A percentile compares a stretch with the other conserved stretches of the same genome.
phyloP scores from a whole-genome alignment of 2,113 vertebrate species.

The Rhinolophus ferrumequinum region DNA sequence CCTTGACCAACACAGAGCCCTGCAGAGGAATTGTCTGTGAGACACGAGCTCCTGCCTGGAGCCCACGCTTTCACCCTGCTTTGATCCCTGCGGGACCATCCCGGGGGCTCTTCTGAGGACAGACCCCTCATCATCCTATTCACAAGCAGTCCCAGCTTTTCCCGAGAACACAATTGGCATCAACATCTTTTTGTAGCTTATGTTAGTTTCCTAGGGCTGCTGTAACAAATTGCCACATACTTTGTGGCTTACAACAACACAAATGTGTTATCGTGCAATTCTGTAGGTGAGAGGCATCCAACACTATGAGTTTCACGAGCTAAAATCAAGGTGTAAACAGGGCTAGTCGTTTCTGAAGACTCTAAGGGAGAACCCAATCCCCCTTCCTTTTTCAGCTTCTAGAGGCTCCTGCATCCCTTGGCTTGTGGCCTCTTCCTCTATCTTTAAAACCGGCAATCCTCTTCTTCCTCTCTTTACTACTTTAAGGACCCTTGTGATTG shows the following conservation, averaged over 20 bases:
- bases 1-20: neutral
- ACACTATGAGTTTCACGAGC: neutral
- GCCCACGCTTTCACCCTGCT: rapidly evolving
- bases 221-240: no score
- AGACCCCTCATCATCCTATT: neutral
- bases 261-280: no score
- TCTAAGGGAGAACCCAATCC: no score
- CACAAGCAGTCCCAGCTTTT: neutral
- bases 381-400: neutral
- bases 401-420: neutral
- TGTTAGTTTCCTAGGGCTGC: neutral
- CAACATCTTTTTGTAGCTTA: neutral
- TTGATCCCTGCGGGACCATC: neutral
- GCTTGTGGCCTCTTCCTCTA: neutral
- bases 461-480: neutral
- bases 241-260: rapidly evolving
- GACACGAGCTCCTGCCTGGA: no score
- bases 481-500: neutral
- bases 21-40: neutral
- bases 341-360: neutral
- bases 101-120: neutral
- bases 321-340: neutral
- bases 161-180: neutral
- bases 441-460: neutral
- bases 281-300: neutral